phyloP scores from a whole-genome alignment of 1,140 invertebrate species.

The Drosophila teissieri region DNA sequence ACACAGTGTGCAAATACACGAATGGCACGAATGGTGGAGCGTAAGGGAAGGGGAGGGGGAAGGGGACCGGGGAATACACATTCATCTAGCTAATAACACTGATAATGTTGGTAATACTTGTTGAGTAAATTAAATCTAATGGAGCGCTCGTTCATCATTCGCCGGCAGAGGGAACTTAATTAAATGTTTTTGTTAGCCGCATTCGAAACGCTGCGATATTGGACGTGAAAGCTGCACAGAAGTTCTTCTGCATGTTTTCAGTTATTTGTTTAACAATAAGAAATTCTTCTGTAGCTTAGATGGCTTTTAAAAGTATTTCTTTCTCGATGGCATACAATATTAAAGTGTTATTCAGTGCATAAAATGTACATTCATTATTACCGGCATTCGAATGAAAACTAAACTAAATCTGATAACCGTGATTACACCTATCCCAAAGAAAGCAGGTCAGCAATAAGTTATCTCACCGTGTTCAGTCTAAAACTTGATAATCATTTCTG shows the following conservation, averaged over 20 bases:
- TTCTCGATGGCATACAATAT: neutral
- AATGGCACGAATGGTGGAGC: neutral
- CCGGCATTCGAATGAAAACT: neutral
- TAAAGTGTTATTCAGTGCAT: neutral
- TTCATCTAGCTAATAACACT: slow-evolving; percentile 47
- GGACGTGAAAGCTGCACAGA: neutral
- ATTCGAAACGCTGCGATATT: slow-evolving; percentile 7
- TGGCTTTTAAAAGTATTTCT: no score
- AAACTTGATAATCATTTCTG: no score
- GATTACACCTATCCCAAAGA: slow-evolving; percentile 2
- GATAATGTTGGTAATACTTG: slow-evolving; percentile 59
- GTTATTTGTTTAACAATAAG: neutral
- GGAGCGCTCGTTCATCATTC: slow-evolving; percentile 49
- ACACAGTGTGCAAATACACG: neutral
- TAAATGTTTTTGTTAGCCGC: slow-evolving; percentile 51
- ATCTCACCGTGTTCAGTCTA: neutral
- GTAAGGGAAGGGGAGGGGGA: neutral
- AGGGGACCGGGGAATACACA: slow-evolving; percentile 17
- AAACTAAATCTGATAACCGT: neutral
- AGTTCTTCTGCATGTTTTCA: neutral
- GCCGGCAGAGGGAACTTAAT: slow-evolving; percentile 63
- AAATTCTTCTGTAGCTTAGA: no score
- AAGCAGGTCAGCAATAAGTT: slow-evolving; percentile 1
- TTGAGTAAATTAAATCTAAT: slow-evolving; percentile 78
- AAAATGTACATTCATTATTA: neutral